Evolutionary conservation across 2,113 vertebrate species (phyloP).

Genomic region (Cairina moschata): DNA sequence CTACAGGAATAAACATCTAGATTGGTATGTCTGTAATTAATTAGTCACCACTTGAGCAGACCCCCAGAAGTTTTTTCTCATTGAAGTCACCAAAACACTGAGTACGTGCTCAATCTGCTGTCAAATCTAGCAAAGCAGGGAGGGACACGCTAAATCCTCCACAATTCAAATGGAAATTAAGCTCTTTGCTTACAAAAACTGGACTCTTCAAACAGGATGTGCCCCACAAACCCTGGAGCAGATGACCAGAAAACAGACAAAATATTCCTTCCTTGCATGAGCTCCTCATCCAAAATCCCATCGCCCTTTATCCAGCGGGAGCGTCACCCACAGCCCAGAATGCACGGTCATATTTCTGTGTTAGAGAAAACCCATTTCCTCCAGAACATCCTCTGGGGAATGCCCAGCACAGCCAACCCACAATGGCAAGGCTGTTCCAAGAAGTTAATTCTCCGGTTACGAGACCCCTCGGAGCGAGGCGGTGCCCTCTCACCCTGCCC

Average conservation of each 20-base stretch:
- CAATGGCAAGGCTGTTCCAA: background rate
- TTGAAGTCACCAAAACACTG: background rate
- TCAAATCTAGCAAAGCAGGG: background rate
- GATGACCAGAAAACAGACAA: background rate
- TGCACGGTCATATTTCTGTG: background rate
- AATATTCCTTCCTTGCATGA: background rate
- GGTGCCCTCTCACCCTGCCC: background rate
- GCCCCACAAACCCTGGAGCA: background rate
- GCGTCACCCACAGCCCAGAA: background rate
- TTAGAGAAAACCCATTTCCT: background rate
- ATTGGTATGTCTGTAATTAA: background rate
- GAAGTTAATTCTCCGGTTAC: background rate
- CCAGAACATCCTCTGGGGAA: background rate
- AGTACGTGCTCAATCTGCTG: accelerated
- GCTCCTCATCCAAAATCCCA: background rate
- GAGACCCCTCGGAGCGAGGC: background rate
- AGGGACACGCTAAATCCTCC: background rate
- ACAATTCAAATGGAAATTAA: background rate
- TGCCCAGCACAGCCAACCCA: background rate
- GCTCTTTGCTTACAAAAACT: background rate
- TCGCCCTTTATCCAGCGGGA: accelerated
- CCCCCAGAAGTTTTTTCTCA: background rate
- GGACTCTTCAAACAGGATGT: background rate
- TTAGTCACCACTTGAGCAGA: background rate
- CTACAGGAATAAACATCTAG: background rate